phyloP scores from a whole-genome alignment of 2,888 invertebrate genomes.

The Spatulosminthurus flaviceps region DNA sequence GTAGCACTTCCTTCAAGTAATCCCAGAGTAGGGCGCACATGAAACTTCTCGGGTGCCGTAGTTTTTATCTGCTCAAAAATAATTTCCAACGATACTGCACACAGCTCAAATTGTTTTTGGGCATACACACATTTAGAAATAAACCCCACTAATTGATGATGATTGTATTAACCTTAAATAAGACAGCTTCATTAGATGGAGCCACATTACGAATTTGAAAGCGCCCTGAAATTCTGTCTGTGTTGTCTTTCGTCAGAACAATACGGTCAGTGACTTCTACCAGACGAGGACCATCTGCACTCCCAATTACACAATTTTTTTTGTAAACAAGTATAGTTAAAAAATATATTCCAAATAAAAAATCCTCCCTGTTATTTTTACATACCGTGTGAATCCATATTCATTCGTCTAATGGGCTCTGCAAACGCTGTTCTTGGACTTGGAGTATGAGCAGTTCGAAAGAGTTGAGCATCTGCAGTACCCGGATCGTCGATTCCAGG shows the following conservation, averaged over 20 bases:
- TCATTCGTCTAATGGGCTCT: slow-evolving; percentile 26
- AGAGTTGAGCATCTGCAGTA: background rate
- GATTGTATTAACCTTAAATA: slow-evolving; percentile 62
- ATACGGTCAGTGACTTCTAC: slow-evolving; percentile 42
- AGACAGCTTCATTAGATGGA: slow-evolving; percentile 54
- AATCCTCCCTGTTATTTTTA: no score
- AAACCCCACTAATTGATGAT: no score
- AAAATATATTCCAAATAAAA: no score
- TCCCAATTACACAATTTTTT: no score
- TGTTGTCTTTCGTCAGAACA: slow-evolving; percentile 37
- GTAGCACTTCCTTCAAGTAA: slow-evolving; percentile 74
- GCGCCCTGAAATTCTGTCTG: slow-evolving; percentile 39
- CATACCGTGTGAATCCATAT: slow-evolving; percentile 22
- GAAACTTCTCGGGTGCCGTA: slow-evolving; percentile 93
- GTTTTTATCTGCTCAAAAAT: slow-evolving; percentile 81
- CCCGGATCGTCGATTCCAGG: slow-evolving; percentile 25
- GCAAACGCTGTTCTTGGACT: slow-evolving; percentile 31
- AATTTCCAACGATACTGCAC: background rate
- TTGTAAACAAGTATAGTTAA: background rate
- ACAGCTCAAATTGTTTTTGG: background rate
- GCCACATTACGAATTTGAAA: slow-evolving; percentile 59
- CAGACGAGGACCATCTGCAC: slow-evolving; percentile 32
- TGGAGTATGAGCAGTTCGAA: background rate
- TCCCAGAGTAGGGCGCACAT: slow-evolving; percentile 89
- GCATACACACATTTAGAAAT: no score